Percentiles rank a stretch among this genome's conserved stretches.
These are phyloP conservation scores for Talpa occidentalis DNA, from an alignment of 2,113 vertebrate genomes.

Conservation along the genomic window DNA sequence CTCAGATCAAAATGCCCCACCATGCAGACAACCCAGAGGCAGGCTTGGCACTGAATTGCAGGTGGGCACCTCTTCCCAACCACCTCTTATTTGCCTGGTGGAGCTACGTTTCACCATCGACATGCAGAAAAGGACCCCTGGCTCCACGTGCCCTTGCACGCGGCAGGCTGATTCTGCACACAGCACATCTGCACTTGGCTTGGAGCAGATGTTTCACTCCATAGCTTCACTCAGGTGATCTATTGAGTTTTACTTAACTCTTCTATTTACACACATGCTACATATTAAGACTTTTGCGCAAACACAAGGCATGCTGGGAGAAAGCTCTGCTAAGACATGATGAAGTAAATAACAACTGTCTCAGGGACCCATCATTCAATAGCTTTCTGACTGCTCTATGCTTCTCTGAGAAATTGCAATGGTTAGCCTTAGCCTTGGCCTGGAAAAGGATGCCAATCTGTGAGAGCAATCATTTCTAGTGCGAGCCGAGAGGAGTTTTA, in stretches of 20 bases:
- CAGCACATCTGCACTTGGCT: conserved; percentile 35
- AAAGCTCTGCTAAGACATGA: conserved; percentile 38
- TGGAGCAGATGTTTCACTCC: conserved; percentile 49
- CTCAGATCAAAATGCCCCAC: background rate
- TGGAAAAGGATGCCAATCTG: background rate
- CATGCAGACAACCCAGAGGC: background rate
- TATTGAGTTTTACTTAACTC: conserved; percentile 45
- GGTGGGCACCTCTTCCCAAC: background rate
- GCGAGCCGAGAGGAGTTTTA: background rate
- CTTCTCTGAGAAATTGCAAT: background rate
- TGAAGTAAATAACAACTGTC: conserved; percentile 44
- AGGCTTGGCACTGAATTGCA: background rate
- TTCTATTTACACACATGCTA: conserved; percentile 62
- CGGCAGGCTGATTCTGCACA: accelerated
- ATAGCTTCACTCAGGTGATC: conserved; percentile 63
- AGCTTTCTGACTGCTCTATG: background rate
- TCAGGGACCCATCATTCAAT: background rate
- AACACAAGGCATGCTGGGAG: conserved; percentile 53
- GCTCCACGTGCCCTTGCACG: background rate
- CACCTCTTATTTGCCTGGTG: background rate
- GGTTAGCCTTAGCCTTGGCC: background rate
- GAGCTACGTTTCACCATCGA: background rate
- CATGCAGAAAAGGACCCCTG: background rate
- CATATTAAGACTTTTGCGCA: conserved; percentile 67
- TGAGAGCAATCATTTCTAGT: conserved; percentile 7